Conservation (phyloP, 2,888 invertebrate species). For the Mellilla xanthometata region DNA sequence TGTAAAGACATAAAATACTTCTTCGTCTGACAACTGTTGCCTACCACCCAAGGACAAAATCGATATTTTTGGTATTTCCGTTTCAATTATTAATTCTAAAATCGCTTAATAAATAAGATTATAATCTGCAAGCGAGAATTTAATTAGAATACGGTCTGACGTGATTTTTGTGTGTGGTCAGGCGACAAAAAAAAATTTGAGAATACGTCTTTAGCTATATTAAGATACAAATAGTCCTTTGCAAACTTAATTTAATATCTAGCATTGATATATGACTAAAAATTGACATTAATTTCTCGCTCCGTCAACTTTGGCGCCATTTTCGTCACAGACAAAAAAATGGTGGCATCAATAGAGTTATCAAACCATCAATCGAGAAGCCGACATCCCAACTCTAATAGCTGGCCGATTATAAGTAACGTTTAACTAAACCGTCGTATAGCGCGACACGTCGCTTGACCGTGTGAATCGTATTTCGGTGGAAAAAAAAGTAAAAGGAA, state of each 20-base stretch:
- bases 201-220: too few species aligned
- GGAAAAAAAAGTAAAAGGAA: conserved; percentile 22
- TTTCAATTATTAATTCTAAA: conserved; percentile 41
- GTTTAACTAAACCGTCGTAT: conserved; percentile 46
- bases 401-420: conserved; percentile 39
- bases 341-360: conserved; percentile 30
- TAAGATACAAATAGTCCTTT: too few species aligned
- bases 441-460: conserved; percentile 54
- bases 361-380: conserved; percentile 52
- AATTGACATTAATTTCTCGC: conserved; percentile 8
- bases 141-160: conserved; percentile 62
- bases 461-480: conserved; percentile 62
- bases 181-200: conserved; percentile 8
- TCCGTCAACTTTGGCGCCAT: conserved; percentile 35
- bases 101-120: conserved; percentile 66
- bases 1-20: conserved; percentile 12
- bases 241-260: too few species aligned
- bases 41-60: conserved; percentile 39
- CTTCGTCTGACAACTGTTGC: conserved; percentile 39
- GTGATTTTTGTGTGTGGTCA: conserved; percentile 48
- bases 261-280: conserved; percentile 3
- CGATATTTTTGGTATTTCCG: conserved; percentile 71
- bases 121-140: conserved; percentile 56
- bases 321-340: conserved; percentile 33
- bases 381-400: conserved; percentile 49